Evolutionary conservation across 2,113 vertebrate genomes (phyloP).

Genomic region (Leucopsar rothschildi): DNA sequence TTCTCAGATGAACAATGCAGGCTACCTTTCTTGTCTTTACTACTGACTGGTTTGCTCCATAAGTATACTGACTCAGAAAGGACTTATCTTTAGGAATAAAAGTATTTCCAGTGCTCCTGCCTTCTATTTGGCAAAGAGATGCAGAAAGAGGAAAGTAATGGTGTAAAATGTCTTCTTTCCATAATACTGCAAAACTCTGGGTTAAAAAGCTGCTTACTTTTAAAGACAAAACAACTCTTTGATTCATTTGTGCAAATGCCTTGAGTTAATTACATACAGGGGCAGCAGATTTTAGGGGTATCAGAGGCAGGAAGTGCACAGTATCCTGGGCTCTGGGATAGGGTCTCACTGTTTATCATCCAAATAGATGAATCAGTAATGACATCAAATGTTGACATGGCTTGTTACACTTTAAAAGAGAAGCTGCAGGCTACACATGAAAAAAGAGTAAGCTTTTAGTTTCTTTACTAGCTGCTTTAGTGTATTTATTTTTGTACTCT

Average conservation of each 20-base stretch:
- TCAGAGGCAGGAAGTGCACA: not conserved
- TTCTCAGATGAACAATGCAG: not conserved
- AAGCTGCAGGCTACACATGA: not conserved
- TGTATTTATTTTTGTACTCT: not conserved
- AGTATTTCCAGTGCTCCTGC: fast-evolving
- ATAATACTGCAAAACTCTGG: not conserved
- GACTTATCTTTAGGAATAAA: not conserved
- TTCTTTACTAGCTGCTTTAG: not conserved
- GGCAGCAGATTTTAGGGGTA: not conserved
- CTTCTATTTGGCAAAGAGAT: not conserved
- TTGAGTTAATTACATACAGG: not conserved
- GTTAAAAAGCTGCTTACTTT: not conserved
- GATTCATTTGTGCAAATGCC: not conserved
- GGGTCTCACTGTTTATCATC: not conserved
- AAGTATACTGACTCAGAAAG: not conserved
- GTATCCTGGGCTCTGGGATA: not conserved
- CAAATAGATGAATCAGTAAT: not conserved
- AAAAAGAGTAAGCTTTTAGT: not conserved
- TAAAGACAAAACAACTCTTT: not conserved
- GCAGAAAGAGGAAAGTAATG: not conserved
- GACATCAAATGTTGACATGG: fast-evolving
- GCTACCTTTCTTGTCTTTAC: not conserved
- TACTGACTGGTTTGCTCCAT: not conserved
- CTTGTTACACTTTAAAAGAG: not conserved
- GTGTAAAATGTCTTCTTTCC: not conserved